Evolutionary conservation across 2,113 vertebrate species (phyloP), one percentile per base, ranked within the genome.

Genomic region (Lagopus muta): DNA sequence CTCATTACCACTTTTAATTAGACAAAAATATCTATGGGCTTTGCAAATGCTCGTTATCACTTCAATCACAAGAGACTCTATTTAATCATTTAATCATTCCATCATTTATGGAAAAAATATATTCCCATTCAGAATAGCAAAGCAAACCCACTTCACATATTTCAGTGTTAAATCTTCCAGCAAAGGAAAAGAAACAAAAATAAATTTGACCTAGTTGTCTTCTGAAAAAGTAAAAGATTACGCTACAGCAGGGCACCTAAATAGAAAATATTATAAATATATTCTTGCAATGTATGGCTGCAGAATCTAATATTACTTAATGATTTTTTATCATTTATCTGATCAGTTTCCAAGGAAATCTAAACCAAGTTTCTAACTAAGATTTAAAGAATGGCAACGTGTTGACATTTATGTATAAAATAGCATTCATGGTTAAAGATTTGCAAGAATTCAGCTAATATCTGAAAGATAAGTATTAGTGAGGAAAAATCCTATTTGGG

Each of bases 371-470:
- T 76, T 71, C 38, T 27, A 16, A 43, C 47, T 72, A 77, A 36
- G 22, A 25, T 50, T 16, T 19, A 67, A 52, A 67, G 36, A 67
- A 81, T 28, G 10, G 54, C 20, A 0, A 0, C 16, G 10, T 52
- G 32, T 30, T 71, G 27, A 50, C 0, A 3, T 72, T 81, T 81
- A 27, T 12, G 2, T 45, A 25, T 50, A 48, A 50, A 79, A 47
- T 47, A 40, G 11, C 25, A 65, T 85, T 76, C 73, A 19, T 27
- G 22, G 34, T 24, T 76, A 66, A 71, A 71, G 43, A 64, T 81
- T 72, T 73, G 8, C 27, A 32, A 36, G 17, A 82, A 42, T 67
- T 78, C 47, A 82, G 8, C 9, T 38, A 34, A 76, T 17, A 62
- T 57, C 30, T 86, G 54, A 72, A 88, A 67, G 48, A 52, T 40